A percentile compares a stretch with the other conserved stretches of the same genome.
phyloP scores from a whole-genome alignment of 1,140 invertebrate species.

The Drosophila leontia region DNA sequence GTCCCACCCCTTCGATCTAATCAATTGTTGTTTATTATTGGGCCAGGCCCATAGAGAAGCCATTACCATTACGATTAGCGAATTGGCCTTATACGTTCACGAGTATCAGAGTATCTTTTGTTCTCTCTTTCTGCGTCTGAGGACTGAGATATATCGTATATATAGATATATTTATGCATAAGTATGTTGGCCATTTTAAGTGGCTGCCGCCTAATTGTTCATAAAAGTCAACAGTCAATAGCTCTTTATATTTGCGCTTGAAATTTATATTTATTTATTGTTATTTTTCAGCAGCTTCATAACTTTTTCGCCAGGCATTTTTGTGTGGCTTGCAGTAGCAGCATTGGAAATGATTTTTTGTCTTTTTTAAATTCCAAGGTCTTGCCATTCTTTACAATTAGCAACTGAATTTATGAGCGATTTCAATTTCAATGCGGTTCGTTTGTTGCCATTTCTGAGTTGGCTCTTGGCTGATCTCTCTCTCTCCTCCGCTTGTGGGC shows the following conservation, averaged over 20 bases:
- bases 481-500: constrained; percentile 26
- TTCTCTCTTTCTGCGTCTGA: constrained; percentile 42
- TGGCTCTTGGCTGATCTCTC: constrained; percentile 29
- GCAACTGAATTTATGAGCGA: constrained; percentile 81
- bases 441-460: constrained; percentile 48
- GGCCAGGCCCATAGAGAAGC: constrained; percentile 79
- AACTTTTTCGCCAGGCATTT: constrained; percentile 71
- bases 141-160: constrained; percentile 29
- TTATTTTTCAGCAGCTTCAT: constrained; percentile 79
- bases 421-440: constrained; percentile 71
- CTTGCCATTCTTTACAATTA: constrained; percentile 81
- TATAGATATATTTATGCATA: constrained; percentile 24
- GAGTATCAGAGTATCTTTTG: constrained; percentile 49
- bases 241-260: constrained; percentile 82
- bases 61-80: constrained; percentile 73
- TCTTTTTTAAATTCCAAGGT: constrained; percentile 72
- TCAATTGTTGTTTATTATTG: constrained; percentile 82
- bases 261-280: constrained; percentile 84
- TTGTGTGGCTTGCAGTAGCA: constrained; percentile 57
- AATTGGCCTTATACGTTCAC: constrained; percentile 36
- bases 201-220: constrained; percentile 83
- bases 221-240: constrained; percentile 84
- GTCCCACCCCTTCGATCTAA: constrained; percentile 65
- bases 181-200: constrained; percentile 76
- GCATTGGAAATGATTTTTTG: constrained; percentile 55